Base-by-base conservation (phyloP, 2,113 vertebrate species). In the Clarias magur region DNA sequence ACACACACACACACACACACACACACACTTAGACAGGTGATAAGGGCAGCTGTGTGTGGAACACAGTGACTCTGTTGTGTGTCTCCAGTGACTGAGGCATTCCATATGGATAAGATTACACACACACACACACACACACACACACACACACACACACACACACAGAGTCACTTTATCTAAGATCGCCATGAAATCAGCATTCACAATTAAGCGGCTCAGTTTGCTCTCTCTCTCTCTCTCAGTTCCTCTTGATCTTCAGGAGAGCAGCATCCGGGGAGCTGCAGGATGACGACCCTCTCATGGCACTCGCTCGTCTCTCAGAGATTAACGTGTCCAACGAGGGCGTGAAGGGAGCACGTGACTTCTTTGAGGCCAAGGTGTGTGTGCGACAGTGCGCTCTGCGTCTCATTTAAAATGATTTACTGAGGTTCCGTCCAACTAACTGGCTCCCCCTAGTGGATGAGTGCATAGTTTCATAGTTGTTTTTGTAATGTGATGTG, bases 351-450 rank as follows among this genome's bases (percentile, higher is more conserved):
- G 97, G 98, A 85, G 98, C 98, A 89, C 97, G 97, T 90, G 94
- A 96, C 91, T 99, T 99, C 94, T 99, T 99, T 88, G 98, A 99
- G 92, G 98, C 98, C 67, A 99, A 99, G 97, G 98, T 99, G 93
- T 86, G 91, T 6, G 34, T 73, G 16, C 56, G 48, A 48, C 48
- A 48, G 48, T 48, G 48, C 48, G 48, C 48, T 53, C 23, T n/a
- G 42, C 53, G 38, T 48, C 21, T 75, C 42, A 75, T 73, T 73
- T 48, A 48, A 73, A 75, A 42, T 48, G 21, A 23, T 48, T 38
- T 2, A 25, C 38, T 75, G 16, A 60, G 16, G 2, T 27, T 34
- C 3, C 34, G 8, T 75, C 25, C 17, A 38, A 80, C 23, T 11
- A 70, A 25, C 10, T 72, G 82, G 25, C 53, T 15, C 65, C 67